phyloP scores from a whole-genome alignment of 2,113 vertebrate species.

The Hypocryptadius cinnamomeus region DNA sequence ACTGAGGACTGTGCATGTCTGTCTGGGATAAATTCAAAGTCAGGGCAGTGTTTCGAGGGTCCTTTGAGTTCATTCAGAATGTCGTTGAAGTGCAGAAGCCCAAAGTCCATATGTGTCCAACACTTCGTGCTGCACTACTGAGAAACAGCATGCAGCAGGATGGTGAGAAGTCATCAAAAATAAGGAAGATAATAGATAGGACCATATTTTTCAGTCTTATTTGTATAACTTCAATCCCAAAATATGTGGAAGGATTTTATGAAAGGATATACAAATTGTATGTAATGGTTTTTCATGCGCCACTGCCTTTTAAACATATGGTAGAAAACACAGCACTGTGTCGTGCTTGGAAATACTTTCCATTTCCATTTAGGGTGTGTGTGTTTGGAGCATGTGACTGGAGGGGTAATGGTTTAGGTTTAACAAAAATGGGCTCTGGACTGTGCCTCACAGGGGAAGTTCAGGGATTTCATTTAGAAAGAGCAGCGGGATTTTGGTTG shows the following conservation, averaged over 20 bases:
- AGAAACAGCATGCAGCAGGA: not conserved
- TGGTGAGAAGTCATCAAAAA: not conserved
- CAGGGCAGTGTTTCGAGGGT: not conserved
- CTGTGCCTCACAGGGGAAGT: not conserved
- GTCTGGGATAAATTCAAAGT: not conserved
- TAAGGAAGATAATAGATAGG: not conserved
- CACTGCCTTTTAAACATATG: not conserved
- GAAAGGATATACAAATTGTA: not conserved
- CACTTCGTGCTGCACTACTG: not conserved
- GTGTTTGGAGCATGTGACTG: not conserved
- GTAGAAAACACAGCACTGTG: not conserved
- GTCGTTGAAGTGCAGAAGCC: not conserved
- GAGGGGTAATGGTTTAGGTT: not conserved
- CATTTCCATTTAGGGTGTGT: not conserved
- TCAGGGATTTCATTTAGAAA: not conserved
- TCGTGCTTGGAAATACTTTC: not conserved
- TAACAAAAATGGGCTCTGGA: not conserved
- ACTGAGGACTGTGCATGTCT: not conserved
- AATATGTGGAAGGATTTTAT: not conserved
- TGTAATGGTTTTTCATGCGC: not conserved
- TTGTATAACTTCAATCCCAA: not conserved
- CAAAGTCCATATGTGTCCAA: not conserved
- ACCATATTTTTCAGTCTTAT: not conserved
- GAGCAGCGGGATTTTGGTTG: not conserved
- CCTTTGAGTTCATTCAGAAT: not conserved